These are phyloP conservation scores for Sarcophilus harrisii DNA, from an alignment of 2,797 vertebrate species.

Conservation along the genomic window DNA sequence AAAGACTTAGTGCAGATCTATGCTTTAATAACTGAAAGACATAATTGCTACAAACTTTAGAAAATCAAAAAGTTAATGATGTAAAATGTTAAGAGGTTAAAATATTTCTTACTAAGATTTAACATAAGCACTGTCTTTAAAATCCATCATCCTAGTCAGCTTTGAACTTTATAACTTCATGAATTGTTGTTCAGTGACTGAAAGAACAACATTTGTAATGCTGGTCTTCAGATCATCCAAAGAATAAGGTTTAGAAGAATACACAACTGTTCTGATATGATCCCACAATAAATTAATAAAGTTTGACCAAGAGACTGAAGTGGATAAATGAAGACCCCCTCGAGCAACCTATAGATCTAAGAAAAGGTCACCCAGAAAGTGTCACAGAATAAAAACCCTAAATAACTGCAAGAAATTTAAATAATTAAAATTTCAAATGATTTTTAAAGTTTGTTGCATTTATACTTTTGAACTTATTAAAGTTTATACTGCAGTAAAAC, in stretches of 20 bases:
- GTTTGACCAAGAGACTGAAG: background rate
- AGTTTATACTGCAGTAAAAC: background rate
- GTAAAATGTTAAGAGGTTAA: slow-evolving; percentile 27
- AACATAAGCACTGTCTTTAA: slow-evolving; percentile 19
- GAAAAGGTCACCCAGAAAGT: background rate
- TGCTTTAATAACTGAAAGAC: background rate
- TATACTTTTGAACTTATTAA: background rate
- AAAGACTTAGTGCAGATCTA: background rate
- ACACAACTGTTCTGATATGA: background rate
- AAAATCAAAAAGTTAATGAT: slow-evolving; percentile 25
- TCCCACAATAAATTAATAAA: background rate
- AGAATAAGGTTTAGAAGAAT: background rate
- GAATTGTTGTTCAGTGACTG: background rate
- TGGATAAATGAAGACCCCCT: background rate
- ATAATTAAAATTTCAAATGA: background rate
- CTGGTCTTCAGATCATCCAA: background rate
- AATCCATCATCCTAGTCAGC: background rate
- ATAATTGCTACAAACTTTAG: background rate
- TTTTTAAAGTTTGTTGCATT: background rate
- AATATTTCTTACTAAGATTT: background rate
- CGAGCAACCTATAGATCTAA: background rate
- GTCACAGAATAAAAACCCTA: background rate
- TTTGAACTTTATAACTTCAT: background rate
- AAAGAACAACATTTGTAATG: background rate
- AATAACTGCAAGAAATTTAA: background rate